These are phyloP conservation scores for Aldrovandia affinis DNA, from an alignment of 2,797 vertebrate genomes.

Conservation along the genomic window DNA sequence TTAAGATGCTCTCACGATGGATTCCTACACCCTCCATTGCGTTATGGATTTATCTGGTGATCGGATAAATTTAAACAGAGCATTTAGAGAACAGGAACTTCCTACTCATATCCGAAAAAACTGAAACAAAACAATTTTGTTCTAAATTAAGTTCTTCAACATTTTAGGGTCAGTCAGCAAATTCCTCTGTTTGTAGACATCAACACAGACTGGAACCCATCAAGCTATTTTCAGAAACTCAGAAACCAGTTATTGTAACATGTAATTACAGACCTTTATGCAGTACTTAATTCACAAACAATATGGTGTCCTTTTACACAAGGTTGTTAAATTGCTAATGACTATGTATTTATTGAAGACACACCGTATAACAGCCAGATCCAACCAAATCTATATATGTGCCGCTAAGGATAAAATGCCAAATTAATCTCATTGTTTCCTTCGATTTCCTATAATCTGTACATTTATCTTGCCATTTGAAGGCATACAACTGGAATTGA, in stretches of 20 bases:
- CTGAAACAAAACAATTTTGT: constrained; percentile 46
- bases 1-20: background rate
- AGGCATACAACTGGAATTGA: background rate
- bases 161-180: constrained; percentile 74
- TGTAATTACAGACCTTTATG: constrained; percentile 80
- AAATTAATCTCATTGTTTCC: background rate
- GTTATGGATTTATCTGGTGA: background rate
- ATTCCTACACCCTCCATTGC: background rate
- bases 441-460: background rate
- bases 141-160: constrained; percentile 67
- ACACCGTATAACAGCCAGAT: constrained; percentile 34
- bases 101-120: constrained; percentile 61
- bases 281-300: constrained; percentile 83
- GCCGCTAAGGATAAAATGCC: background rate
- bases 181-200: constrained; percentile 54
- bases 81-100: constrained; percentile 67
- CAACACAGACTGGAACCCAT: constrained; percentile 73
- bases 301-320: constrained; percentile 79
- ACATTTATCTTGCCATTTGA: background rate
- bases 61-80: constrained; percentile 53
- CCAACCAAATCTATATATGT: background rate
- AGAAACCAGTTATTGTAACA: constrained; percentile 76
- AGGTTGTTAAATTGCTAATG: constrained; percentile 72
- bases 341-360: constrained; percentile 42
- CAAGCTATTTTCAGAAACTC: constrained; percentile 76